A percentile compares a stretch with the other conserved stretches of the same genome.
phyloP scores from a whole-genome alignment of 2,888 invertebrate genomes.

The Clusia tigrina region DNA sequence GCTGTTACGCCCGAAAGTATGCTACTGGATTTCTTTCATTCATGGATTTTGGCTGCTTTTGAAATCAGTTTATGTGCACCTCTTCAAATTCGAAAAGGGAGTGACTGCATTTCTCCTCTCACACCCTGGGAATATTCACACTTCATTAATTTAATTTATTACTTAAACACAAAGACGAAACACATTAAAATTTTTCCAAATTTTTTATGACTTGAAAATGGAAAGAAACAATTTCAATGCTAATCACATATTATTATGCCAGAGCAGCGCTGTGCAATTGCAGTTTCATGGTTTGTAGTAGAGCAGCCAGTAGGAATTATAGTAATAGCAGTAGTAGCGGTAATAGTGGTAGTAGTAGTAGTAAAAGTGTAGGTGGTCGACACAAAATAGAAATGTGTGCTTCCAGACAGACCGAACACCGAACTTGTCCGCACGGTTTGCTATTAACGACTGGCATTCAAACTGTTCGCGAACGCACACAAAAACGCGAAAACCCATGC shows the following conservation, averaged over 20 bases:
- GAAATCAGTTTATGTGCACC: no score
- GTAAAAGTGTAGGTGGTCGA: constrained; percentile 20
- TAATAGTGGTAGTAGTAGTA: constrained; percentile 15
- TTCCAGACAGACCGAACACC: constrained; percentile 16
- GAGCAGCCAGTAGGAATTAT: no score
- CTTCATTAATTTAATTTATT: no score
- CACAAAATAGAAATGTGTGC: constrained; percentile 19
- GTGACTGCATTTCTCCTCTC: not conserved
- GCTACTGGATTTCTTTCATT: constrained; percentile 19
- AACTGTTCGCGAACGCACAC: constrained; percentile 4
- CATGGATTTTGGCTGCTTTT: not conserved
- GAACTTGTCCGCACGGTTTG: constrained; percentile 34
- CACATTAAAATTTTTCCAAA: no score
- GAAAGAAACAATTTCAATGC: no score
- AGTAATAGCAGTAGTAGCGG: constrained; percentile 13
- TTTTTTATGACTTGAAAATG: no score
- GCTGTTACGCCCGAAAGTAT: constrained; percentile 44
- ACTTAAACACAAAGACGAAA: no score
- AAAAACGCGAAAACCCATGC: constrained; percentile 6
- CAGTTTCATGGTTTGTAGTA: no score
- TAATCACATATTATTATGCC: not conserved
- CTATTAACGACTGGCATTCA: constrained; percentile 28
- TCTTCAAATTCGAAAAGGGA: not conserved
- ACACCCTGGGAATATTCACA: no score
- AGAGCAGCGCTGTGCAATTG: not conserved